Evolutionary conservation across 2,888 invertebrate species (phyloP), one percentile per base, ranked within the genome.

Genomic region (Seladonia tumulorum): DNA sequence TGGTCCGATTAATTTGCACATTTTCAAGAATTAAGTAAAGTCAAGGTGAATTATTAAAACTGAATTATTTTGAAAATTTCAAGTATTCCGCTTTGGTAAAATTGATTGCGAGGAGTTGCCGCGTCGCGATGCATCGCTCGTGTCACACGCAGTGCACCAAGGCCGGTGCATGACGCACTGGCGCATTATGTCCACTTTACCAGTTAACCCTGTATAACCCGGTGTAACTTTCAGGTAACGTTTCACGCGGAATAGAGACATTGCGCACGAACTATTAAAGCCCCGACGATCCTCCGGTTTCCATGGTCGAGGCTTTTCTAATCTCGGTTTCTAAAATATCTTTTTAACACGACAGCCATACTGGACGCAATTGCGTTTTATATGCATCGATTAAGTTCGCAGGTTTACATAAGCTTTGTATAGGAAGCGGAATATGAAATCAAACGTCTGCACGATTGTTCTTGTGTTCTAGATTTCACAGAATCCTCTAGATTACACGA

Each of bases 131-230:
- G 72, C 68, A 47, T 49, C 68, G 66, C 66, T 39, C 72, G 76
- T 82, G 83, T 82, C 76, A 73, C 73, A 42, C 57, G 66, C 83
- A 60, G 42, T 39, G 66, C 83, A 53, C 82, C 83, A 82, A 83
- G 83, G 83, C 72, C 83, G 76, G 53, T 42, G 82, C 73, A 82
- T 82, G 83, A 83, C 82, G 83, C 83, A 83, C 76, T 68, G 76
- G 57, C 72, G 83, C 83, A 83, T 83, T 83, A 83, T 77, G 68
- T 76, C 83, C 83, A 83, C 83, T 83, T 83, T 83, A 83, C 83
- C 82, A 83, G 76, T 83, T 82, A 83, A 83, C 83, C 83, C 83
- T 73, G 57, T 45, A 57, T 83, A 82, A 83, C 83, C 83, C 73
- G 76, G 71, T 82, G 76, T 76, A 73, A 82, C 82, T 73, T 66